Base-by-base conservation (phyloP, 2,888 invertebrate genomes). In the Argyresthia goedartella region DNA sequence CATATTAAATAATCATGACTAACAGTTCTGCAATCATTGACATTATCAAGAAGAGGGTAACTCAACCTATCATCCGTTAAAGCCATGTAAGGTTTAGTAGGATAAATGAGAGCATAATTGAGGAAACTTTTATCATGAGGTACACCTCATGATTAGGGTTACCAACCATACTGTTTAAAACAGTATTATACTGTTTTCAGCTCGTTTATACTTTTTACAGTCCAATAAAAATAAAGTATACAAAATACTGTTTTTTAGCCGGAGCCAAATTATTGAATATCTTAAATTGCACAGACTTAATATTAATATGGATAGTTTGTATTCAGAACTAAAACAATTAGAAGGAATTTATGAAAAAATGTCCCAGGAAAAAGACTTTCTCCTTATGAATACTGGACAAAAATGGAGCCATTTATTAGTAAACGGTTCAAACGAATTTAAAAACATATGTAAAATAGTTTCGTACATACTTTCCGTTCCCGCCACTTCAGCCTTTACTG, bases 191-290 rank as follows among this genome's bases (percentile, higher is more conserved):
- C 49, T 34, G 34, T 49, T 14, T 45, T 45, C 14, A 14, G 11
- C 13, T n/a, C 25, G 11, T 16, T 15, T 15, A 15, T 45, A 45
- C 49, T 49, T 49, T 49, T 35, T 49, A 49, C 36, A 36, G 34
- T 49, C 35, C 13, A 25, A 49, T 49, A 49, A 4, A 65, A 65
- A 53, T 61, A 56, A 57, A 63, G 62, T 55, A 63, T 60, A 51
- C 60, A 59, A 7, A 62, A 62, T 57, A 51, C 61, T n/a, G 62
- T 62, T 53, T 63, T 60, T 44, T 51, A 61, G 42, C 62, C 61
- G 9, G 54, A 61, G 8, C 62, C n/a, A n/a, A n/a, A n/a, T n/a
- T n/a, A n/a, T n/a, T n/a, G n/a, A 62, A 46, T 46, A 46, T 16
- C 25, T 33, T 11, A 33, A 10, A 9, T 4, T 8, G 33, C 11